These are phyloP conservation scores for Oscheius sp. DNA, from an alignment of 2,888 invertebrate species.

Conservation along the genomic window DNA sequence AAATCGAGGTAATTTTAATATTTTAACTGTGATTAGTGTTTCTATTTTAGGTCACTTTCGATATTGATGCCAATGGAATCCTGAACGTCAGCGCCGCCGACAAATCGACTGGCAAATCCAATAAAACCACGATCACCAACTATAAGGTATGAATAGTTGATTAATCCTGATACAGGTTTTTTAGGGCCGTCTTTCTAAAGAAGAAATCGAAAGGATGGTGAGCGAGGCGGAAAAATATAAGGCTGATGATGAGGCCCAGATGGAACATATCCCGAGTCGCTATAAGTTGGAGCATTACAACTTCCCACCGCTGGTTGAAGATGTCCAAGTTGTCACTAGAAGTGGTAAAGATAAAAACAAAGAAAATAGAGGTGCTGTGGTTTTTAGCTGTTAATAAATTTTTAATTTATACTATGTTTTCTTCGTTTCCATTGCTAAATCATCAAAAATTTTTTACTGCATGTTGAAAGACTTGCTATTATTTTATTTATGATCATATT, in stretches of 20 bases:
- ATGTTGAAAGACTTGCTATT: conserved; percentile 86
- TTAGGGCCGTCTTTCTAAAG: conserved; percentile 78
- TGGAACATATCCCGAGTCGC: conserved; percentile 78
- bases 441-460: no score
- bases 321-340: no score
- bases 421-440: no score
- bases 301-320: no score
- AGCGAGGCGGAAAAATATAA: conserved; percentile 93
- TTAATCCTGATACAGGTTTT: no score
- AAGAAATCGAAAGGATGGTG: conserved; percentile 87
- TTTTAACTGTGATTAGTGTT: conserved; percentile 81
- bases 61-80: conserved; percentile 86
- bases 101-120: conserved; percentile 79
- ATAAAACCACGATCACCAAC: conserved; percentile 79
- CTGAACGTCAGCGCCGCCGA: conserved; percentile 92
- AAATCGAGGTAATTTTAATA: conserved; percentile 77
- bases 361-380: no score
- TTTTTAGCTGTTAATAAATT: no score
- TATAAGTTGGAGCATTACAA: conserved; percentile 90
- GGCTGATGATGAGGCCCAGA: conserved; percentile 78
- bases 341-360: no score
- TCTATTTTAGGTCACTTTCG: conserved; percentile 76
- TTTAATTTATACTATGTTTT: no score
- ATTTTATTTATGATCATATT: background rate
- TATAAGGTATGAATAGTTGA: conserved; percentile 84